Percentiles rank a stretch among this genome's conserved stretches.
phyloP scores from a whole-genome alignment of 2,113 vertebrate species.

The Notarius quadriscutis region DNA sequence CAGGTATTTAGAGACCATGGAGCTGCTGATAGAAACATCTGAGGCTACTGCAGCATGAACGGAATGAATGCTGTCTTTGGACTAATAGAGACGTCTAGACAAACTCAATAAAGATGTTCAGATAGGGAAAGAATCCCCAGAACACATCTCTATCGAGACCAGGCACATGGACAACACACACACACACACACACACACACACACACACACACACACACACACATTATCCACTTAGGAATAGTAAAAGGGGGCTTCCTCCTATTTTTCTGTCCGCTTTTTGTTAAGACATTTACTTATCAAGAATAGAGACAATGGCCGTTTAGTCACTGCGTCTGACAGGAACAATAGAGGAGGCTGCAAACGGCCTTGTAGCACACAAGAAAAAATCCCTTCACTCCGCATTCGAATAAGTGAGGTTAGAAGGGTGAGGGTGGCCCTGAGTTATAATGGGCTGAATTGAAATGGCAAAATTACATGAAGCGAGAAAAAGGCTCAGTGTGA shows the following conservation, averaged over 20 bases:
- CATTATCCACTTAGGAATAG: slow-evolving; percentile 66
- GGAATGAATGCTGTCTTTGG: slow-evolving; percentile 51
- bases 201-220: not conserved
- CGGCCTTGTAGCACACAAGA: slow-evolving; percentile 51
- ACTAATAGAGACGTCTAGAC: slow-evolving; percentile 77
- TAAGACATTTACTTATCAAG: slow-evolving; percentile 70
- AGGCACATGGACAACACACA: slow-evolving; percentile 47
- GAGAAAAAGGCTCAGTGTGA: slow-evolving; percentile 34
- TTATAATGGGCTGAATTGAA: slow-evolving; percentile 42
- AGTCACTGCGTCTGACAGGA: slow-evolving; percentile 64
- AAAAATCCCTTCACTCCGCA: slow-evolving; percentile 53
- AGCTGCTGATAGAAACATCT: slow-evolving; percentile 44
- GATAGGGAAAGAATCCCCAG: slow-evolving; percentile 67
- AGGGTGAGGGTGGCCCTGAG: slow-evolving; percentile 6
- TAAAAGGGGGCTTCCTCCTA: slow-evolving; percentile 58
- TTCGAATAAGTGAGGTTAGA: slow-evolving; percentile 55
- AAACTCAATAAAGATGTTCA: slow-evolving; percentile 66
- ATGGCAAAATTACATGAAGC: slow-evolving; percentile 41
- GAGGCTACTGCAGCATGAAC: slow-evolving; percentile 29
- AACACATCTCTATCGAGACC: slow-evolving; percentile 57
- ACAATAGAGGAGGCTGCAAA: slow-evolving; percentile 64
- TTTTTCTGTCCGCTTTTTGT: slow-evolving; percentile 49
- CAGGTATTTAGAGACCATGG: slow-evolving; percentile 47
- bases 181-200: not conserved
- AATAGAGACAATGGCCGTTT: slow-evolving; percentile 65